These are phyloP conservation scores for Pseudococcus viburni DNA, from an alignment of 2,888 invertebrate species.

Conservation along the genomic window DNA sequence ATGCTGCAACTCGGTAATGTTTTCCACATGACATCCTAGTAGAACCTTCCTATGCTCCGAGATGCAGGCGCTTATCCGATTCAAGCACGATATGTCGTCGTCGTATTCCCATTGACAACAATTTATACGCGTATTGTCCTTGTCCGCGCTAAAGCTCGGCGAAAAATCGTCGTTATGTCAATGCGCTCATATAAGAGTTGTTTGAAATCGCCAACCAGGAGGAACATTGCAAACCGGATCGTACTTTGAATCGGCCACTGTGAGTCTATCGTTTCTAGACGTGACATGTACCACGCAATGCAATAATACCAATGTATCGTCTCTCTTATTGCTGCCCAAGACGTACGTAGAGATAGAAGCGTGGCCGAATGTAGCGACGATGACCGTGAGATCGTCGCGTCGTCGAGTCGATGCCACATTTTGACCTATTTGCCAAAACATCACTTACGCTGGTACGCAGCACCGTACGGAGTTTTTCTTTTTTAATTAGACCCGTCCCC, in stretches of 20 bases:
- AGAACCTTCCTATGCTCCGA: background rate
- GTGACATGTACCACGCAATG: conserved; percentile 57
- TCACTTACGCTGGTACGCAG: background rate
- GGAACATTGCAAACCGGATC: background rate
- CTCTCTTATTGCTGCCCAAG: background rate
- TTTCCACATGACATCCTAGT: conserved; percentile 12
- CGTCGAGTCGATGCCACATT: background rate
- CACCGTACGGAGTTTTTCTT: background rate
- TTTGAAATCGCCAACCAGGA: background rate
- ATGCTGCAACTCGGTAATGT: conserved; percentile 26
- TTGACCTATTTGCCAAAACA: conserved; percentile 1
- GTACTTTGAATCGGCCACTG: conserved; percentile 1
- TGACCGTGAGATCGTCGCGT: conserved; percentile 10
- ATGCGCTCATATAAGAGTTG: background rate
- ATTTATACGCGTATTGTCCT: conserved; percentile 29
- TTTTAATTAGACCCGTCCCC: conserved; percentile 38
- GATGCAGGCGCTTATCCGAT: conserved; percentile 12
- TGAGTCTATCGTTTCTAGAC: conserved; percentile 3
- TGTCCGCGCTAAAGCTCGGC: background rate
- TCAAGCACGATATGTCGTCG: conserved; percentile 26
- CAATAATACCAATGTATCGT: background rate
- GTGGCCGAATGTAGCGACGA: conserved; percentile 29
- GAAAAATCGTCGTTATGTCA: conserved; percentile 38
- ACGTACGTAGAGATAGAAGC: conserved; percentile 19
- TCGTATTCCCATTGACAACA: conserved; percentile 26